These are phyloP conservation scores for Anguilla anguilla DNA, from an alignment of 2,797 vertebrate genomes.

Conservation along the genomic window DNA sequence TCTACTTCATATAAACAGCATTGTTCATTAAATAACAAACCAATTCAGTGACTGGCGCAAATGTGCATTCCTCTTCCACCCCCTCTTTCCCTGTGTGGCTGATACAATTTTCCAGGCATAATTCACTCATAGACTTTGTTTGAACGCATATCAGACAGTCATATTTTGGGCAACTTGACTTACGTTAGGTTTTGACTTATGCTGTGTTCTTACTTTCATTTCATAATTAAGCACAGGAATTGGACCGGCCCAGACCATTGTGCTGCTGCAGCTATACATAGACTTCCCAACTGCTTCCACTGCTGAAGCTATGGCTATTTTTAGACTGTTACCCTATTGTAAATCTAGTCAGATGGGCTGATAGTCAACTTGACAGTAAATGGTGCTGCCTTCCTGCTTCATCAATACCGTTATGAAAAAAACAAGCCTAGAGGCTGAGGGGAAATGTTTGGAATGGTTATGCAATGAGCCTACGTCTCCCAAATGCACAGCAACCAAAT, in stretches of 20 bases:
- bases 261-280: constrained; percentile 24
- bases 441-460: constrained; percentile 10
- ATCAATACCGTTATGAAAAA: background rate
- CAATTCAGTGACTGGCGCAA: background rate
- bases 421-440: background rate
- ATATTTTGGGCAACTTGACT: background rate
- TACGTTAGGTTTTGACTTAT: background rate
- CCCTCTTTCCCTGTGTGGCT: background rate
- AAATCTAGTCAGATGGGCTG: background rate
- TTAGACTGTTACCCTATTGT: background rate
- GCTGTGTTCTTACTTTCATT: background rate
- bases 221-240: background rate
- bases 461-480: background rate
- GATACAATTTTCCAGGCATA: background rate
- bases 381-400: background rate
- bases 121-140: background rate
- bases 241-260: background rate
- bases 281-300: background rate
- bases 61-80: background rate
- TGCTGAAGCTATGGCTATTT: background rate
- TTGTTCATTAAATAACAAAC: constrained; percentile 15
- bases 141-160: background rate
- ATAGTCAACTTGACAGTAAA: background rate
- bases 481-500: background rate
- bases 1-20: constrained; percentile 14